phyloP scores from a whole-genome alignment of 2,113 vertebrate species.

The Centropus unirufus region DNA sequence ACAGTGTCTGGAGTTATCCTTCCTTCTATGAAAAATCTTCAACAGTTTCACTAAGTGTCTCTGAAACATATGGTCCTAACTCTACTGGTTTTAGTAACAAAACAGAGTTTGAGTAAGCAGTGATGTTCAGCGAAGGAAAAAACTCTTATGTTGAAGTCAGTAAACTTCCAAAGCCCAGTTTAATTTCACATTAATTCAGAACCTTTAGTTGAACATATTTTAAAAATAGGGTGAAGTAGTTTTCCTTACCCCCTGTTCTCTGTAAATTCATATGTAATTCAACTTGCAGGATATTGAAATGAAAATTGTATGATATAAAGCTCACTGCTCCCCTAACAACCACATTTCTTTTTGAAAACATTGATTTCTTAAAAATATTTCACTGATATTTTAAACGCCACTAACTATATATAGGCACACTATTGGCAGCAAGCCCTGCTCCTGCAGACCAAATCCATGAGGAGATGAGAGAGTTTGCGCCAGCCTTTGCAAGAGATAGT shows the following conservation, averaged over 20 bases:
- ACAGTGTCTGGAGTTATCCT: fast-evolving
- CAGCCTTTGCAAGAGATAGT: background rate
- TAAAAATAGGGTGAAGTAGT: background rate
- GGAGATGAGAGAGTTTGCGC: background rate
- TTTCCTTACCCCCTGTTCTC: background rate
- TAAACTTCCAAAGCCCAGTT: background rate
- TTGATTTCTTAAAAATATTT: background rate
- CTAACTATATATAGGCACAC: background rate
- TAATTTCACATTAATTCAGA: background rate
- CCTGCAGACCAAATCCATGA: background rate
- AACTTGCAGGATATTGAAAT: background rate
- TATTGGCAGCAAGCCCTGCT: background rate
- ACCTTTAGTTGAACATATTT: background rate
- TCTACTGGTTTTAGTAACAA: background rate
- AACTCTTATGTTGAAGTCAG: fast-evolving
- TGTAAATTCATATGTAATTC: background rate
- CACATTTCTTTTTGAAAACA: background rate
- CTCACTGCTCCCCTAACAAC: background rate
- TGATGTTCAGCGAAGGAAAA: background rate
- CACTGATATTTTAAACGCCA: background rate
- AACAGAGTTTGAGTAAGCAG: background rate
- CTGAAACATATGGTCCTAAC: background rate
- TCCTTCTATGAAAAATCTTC: background rate
- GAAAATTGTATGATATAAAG: background rate
- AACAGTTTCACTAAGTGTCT: background rate